phyloP scores from a whole-genome alignment of 2,888 invertebrate genomes.

The Epirrhoe alternata region DNA sequence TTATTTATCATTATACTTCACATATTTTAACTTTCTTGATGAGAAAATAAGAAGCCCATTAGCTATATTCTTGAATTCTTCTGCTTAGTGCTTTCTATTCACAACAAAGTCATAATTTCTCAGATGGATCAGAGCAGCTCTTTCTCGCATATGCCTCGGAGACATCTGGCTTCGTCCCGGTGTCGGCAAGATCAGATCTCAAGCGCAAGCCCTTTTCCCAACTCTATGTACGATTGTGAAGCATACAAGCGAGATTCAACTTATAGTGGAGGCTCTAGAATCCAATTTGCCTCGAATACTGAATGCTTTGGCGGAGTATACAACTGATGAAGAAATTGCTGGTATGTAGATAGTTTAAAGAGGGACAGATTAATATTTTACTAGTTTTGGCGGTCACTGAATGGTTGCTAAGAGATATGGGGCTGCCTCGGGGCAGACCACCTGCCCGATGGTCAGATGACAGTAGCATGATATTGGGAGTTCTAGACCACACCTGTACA shows the following conservation, averaged over 20 bases:
- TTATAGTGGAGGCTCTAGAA: slow-evolving; percentile 76
- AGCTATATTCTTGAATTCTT: too few relatives aligned
- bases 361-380: neutral
- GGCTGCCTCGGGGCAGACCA: too few relatives aligned
- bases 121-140: slow-evolving; percentile 81
- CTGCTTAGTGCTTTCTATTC: too few relatives aligned
- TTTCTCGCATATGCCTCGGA: slow-evolving; percentile 76
- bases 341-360: slow-evolving; percentile 54
- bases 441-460: too few relatives aligned
- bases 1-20: too few relatives aligned
- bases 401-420: too few relatives aligned
- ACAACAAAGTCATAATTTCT: slow-evolving; percentile 4
- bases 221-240: slow-evolving; percentile 74
- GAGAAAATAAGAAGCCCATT: too few relatives aligned
- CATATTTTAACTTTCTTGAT: too few relatives aligned
- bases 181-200: slow-evolving; percentile 75
- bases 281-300: slow-evolving; percentile 73
- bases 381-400: too few relatives aligned
- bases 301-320: slow-evolving; percentile 74
- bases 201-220: slow-evolving; percentile 77
- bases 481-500: too few relatives aligned
- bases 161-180: slow-evolving; percentile 79
- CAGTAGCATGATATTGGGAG: too few relatives aligned
- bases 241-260: slow-evolving; percentile 66
- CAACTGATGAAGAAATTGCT: slow-evolving; percentile 79